Percentiles rank a stretch among this genome's conserved stretches.
Evolutionary conservation across 2,797 vertebrate genomes (phyloP).

Genomic region (Pantherophis alleghaniensis): DNA sequence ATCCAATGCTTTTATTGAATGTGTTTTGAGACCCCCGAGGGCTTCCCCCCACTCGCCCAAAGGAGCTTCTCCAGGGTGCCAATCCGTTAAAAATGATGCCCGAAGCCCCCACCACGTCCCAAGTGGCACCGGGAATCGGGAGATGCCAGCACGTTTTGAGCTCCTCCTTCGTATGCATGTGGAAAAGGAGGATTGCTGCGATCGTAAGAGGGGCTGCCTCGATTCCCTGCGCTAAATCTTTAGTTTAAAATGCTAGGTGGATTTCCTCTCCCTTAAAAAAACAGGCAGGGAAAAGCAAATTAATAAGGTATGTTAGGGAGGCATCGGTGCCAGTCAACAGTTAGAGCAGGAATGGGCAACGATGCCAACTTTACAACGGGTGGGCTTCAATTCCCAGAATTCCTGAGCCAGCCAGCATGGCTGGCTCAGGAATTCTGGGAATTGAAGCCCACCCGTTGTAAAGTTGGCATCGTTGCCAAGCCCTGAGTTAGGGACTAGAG

Average conservation of each 20-base stretch:
- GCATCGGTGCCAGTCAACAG: not conserved
- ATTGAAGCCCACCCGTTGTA: not conserved
- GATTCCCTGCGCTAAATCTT: conserved; percentile 47
- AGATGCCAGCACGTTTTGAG: not conserved
- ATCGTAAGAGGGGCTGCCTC: conserved; percentile 45
- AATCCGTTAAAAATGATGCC: conserved; percentile 68
- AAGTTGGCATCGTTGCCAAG: not conserved
- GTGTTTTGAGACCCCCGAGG: conserved; percentile 71
- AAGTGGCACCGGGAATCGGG: conserved; percentile 53
- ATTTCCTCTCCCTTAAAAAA: conserved; percentile 10
- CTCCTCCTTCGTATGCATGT: conserved; percentile 57
- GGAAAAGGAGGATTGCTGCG: not conserved
- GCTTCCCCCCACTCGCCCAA: conserved; percentile 33
- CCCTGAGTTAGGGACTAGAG: too few relatives aligned
- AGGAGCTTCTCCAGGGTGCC: conserved; percentile 73
- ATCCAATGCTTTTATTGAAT: conserved; percentile 64
- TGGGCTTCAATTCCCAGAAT: not conserved
- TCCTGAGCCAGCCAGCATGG: too few relatives aligned
- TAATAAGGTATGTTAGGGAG: not conserved
- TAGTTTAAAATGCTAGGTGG: conserved; percentile 57
- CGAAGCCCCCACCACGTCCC: conserved; percentile 53
- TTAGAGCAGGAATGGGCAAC: not conserved
- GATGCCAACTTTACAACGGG: not conserved
- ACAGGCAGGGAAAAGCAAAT: not conserved
- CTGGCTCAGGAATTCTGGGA: not conserved